Evolutionary conservation across 1,140 invertebrate genomes (phyloP).

Genomic region (Tribolium castaneum): DNA sequence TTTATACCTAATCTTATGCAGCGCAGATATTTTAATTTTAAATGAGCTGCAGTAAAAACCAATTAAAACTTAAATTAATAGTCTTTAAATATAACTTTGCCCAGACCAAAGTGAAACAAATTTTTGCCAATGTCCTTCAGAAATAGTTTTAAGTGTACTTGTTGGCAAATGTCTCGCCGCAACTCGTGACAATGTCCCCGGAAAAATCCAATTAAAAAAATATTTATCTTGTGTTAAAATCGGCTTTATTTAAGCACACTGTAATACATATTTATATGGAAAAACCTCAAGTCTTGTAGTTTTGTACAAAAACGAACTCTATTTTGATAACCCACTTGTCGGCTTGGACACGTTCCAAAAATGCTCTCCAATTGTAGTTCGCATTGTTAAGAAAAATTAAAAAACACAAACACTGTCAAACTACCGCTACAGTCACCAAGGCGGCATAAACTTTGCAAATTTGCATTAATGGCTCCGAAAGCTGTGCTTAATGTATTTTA

Average conservation of each 20-base stretch:
- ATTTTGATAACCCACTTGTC: slow-evolving; percentile 35
- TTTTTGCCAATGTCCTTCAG: slow-evolving; percentile 10
- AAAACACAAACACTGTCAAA: not conserved
- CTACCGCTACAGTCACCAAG: no score
- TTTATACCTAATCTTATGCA: not conserved
- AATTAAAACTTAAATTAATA: not conserved
- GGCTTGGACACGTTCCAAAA: slow-evolving; percentile 30
- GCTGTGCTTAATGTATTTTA: no score
- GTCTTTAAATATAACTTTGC: not conserved
- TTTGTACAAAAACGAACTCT: slow-evolving; percentile 28
- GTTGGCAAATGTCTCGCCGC: not conserved
- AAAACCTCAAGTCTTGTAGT: not conserved
- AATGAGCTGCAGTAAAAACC: not conserved
- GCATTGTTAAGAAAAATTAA: not conserved
- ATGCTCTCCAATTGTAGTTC: slow-evolving; percentile 2
- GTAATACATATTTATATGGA: no score
- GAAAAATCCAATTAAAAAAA: not conserved
- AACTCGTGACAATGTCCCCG: not conserved
- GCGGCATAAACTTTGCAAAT: no score
- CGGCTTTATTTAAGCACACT: no score
- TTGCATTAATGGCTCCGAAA: no score
- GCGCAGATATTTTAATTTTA: not conserved
- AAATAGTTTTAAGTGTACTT: slow-evolving; percentile 19
- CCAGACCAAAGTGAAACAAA: not conserved
- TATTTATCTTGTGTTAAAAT: not conserved